A percentile compares a stretch with the other conserved stretches of the same genome.
These are phyloP conservation scores for Philereme vetulata DNA, from an alignment of 2,888 invertebrate species.

Conservation along the genomic window DNA sequence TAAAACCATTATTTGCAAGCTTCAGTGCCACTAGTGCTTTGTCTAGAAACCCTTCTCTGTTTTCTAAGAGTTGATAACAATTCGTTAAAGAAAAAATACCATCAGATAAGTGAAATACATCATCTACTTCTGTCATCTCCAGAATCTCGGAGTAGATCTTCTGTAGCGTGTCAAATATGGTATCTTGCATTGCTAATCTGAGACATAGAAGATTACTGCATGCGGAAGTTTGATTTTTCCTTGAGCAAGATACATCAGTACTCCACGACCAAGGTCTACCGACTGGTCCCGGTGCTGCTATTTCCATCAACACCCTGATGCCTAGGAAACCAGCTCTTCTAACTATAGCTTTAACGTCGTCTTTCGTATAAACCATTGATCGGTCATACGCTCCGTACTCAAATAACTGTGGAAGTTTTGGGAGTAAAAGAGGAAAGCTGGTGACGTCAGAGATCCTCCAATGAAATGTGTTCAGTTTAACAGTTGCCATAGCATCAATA, in stretches of 20 bases:
- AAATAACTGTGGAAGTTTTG: constrained; percentile 87
- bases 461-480: constrained; percentile 95
- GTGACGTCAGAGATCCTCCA: constrained; percentile 95
- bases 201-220: constrained; percentile 91
- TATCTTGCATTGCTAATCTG: constrained; percentile 88
- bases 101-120: constrained; percentile 91
- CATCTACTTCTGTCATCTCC: constrained; percentile 87
- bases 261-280: constrained; percentile 94
- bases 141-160: constrained; percentile 88
- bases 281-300: constrained; percentile 93
- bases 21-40: constrained; percentile 85
- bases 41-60: constrained; percentile 88
- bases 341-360: constrained; percentile 87
- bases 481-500: constrained; percentile 92
- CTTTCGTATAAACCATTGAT: constrained; percentile 87
- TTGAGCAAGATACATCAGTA: constrained; percentile 74
- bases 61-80: constrained; percentile 86
- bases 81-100: constrained; percentile 88
- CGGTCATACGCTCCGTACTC: constrained; percentile 92
- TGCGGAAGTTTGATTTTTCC: constrained; percentile 46
- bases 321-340: constrained; percentile 90
- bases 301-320: constrained; percentile 92
- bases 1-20: constrained; percentile 81
- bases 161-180: constrained; percentile 87
- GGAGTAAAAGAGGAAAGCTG: constrained; percentile 92